A percentile compares a stretch with the other conserved stretches of the same genome.
These are phyloP conservation scores for Cecropterus lyciades DNA, from an alignment of 1,140 invertebrate species.

Conservation along the genomic window DNA sequence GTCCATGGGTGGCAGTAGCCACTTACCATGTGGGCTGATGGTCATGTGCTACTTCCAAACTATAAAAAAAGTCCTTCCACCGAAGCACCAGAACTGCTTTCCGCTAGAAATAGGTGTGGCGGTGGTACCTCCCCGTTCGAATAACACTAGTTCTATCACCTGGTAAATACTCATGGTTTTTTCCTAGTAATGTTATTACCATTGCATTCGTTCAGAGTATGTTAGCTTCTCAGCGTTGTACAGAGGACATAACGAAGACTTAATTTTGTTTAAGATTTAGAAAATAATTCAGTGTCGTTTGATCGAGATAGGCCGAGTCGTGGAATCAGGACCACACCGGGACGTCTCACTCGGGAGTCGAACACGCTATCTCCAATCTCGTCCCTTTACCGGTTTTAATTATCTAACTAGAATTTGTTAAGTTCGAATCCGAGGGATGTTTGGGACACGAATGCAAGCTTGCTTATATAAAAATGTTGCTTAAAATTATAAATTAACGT, in stretches of 20 bases:
- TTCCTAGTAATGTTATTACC: not conserved
- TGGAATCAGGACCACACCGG: slow-evolving; percentile 71
- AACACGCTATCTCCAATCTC: slow-evolving; percentile 66
- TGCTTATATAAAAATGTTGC: slow-evolving; percentile 3
- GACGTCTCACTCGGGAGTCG: slow-evolving; percentile 70
- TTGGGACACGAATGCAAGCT: not conserved
- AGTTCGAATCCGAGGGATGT: slow-evolving; percentile 19
- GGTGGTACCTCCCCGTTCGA: too few relatives aligned
- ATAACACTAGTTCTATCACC: too few relatives aligned
- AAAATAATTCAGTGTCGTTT: slow-evolving; percentile 57
- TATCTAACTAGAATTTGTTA: slow-evolving; percentile 65
- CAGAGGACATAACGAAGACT: slow-evolving; percentile 36
- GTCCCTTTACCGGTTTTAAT: slow-evolving; percentile 67
- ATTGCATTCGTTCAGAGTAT: too few relatives aligned
- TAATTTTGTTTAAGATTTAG: slow-evolving; percentile 54
- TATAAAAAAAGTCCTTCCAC: too few relatives aligned
- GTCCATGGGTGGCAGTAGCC: too few relatives aligned
- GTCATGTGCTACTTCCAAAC: too few relatives aligned
- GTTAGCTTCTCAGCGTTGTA: slow-evolving; percentile 8
- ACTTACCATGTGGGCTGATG: too few relatives aligned
- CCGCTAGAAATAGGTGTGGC: too few relatives aligned
- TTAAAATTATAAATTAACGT: too few relatives aligned
- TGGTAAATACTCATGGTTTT: too few relatives aligned
- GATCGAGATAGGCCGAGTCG: slow-evolving; percentile 66
- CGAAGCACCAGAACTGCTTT: too few relatives aligned